phyloP scores from a whole-genome alignment of 2,888 invertebrate genomes.

The Dryobota labecula region DNA sequence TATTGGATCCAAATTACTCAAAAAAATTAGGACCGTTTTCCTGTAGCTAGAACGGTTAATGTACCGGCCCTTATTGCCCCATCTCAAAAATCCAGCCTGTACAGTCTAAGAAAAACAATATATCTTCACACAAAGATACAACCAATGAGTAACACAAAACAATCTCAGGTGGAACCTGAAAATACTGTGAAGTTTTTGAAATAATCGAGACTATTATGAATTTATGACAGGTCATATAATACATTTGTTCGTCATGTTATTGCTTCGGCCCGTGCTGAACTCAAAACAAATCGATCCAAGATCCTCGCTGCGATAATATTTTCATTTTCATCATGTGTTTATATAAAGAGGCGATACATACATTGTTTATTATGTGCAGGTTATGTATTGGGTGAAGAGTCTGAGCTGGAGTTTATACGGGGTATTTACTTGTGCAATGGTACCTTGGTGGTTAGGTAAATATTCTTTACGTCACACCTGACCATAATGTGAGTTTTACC shows the following conservation, averaged over 20 bases:
- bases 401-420: neutral
- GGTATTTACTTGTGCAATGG: neutral
- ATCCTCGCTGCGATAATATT: slow-evolving; percentile 65
- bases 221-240: slow-evolving; percentile 40
- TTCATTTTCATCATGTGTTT: slow-evolving; percentile 62
- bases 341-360: slow-evolving; percentile 48
- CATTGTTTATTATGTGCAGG: slow-evolving; percentile 53
- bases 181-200: slow-evolving; percentile 63
- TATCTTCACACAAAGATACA: neutral
- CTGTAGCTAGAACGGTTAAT: too few relatives aligned
- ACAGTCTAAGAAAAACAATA: neutral
- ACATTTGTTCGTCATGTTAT: slow-evolving; percentile 68
- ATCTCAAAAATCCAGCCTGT: too few relatives aligned
- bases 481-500: too few relatives aligned
- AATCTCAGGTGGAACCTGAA: slow-evolving; percentile 52
- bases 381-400: slow-evolving; percentile 13
- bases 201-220: slow-evolving; percentile 55
- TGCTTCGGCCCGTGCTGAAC: slow-evolving; percentile 71
- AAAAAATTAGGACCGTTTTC: too few relatives aligned
- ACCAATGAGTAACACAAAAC: slow-evolving; percentile 32
- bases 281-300: slow-evolving; percentile 70
- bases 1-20: too few relatives aligned
- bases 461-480: too few relatives aligned
- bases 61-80: too few relatives aligned
- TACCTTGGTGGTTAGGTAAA: too few relatives aligned